These are phyloP conservation scores for Martes flavigula DNA, from an alignment of 2,797 vertebrate species.

Conservation along the genomic window DNA sequence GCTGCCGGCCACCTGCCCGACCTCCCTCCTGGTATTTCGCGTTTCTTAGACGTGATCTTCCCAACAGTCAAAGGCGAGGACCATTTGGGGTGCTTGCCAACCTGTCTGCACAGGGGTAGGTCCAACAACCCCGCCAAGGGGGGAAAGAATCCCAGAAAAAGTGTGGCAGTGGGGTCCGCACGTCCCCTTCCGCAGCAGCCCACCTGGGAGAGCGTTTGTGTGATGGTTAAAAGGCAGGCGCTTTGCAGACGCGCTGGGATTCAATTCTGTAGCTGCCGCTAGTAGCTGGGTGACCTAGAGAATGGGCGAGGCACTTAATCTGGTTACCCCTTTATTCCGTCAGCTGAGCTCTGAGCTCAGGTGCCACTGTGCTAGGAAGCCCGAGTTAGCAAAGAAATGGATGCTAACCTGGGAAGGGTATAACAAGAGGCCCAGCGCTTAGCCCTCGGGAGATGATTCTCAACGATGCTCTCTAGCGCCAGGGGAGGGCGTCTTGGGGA, in stretches of 20 bases:
- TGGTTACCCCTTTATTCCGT: not conserved
- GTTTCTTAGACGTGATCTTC: not conserved
- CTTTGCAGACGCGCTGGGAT: not conserved
- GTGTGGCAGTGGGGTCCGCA: not conserved
- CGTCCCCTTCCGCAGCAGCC: not conserved
- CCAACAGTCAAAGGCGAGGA: not conserved
- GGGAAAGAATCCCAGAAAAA: not conserved
- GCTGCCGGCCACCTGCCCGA: not conserved
- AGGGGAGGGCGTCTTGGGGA: not conserved
- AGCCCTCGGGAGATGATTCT: accelerated
- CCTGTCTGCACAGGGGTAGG: not conserved
- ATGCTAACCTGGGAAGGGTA: no score
- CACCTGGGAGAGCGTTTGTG: not conserved
- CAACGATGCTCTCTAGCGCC: accelerated
- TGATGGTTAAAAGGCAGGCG: not conserved
- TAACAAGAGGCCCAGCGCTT: accelerated
- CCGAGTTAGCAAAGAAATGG: not conserved
- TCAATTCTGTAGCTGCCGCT: not conserved
- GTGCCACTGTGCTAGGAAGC: accelerated
- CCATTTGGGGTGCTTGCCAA: not conserved
- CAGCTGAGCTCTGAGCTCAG: not conserved
- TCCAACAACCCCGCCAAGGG: not conserved
- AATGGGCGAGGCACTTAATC: not conserved
- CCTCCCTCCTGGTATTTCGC: not conserved
- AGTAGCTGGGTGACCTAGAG: not conserved